Evolutionary conservation across 2,113 vertebrate genomes (phyloP), one percentile per base, ranked within the genome.

Genomic region (Dicrurus megarhynchus): DNA sequence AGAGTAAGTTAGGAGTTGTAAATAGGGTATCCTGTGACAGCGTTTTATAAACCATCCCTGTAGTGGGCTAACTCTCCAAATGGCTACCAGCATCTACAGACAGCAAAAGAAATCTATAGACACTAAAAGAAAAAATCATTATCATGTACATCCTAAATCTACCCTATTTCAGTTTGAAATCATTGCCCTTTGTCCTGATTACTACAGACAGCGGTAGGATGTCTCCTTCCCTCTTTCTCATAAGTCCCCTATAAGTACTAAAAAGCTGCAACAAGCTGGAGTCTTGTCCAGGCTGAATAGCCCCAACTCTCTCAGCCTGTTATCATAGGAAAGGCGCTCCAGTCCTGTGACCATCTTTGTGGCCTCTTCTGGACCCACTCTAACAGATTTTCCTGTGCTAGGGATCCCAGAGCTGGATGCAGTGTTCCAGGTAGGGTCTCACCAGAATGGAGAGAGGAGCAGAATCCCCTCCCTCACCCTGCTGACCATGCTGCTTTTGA

Each of bases 391-490:
- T 69, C 20, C 41, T 39, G 23, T 20, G 13, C 23, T 41, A 32
- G 2, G 22, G 3, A n/a, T 2, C 4, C 28, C 53, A 50, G 26
- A 50, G 5, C 35, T 64, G 30, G 30, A 56, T 15, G 32, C 24
- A 32, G 21, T 11, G 10, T 2, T 9, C 11, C 17, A 55, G 10
- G 7, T 8, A 5, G 13, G 3, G 3, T 83, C 4, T 57, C 47
- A 49, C 3, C 3, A 56, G 23, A 60, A 19, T 4, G 10, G 12
- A 26, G 11, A 61, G 13, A 61, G 30, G 7, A 32, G 1, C 2
- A 82, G 5, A 75, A 74, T 75, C 21, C 9, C 7, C 6, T 42
- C 30, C 15, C 15, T 59, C 0, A 0, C 18, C 21, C 20, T 81
- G 11, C 13, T 81, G 13, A 7, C 13, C 7, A 24, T 6, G 2